phyloP scores from a whole-genome alignment of 2,888 invertebrate genomes.

The Megaustenia siamemsis region DNA sequence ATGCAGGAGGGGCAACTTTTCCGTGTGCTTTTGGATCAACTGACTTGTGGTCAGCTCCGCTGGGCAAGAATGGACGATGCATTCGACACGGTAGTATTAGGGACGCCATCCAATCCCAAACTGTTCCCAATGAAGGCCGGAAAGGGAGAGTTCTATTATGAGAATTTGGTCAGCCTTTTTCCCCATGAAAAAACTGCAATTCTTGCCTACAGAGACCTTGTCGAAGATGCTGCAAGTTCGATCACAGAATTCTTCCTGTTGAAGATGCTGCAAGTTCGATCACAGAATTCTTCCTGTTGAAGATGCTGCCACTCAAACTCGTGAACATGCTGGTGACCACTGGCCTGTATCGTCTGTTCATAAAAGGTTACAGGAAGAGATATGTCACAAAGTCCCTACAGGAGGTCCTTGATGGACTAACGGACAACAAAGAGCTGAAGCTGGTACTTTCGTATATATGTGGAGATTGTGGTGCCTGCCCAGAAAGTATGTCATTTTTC shows the following conservation, averaged over 20 bases:
- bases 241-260: not conserved
- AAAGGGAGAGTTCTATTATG: slow-evolving; percentile 64
- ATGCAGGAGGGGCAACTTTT: slow-evolving; percentile 72
- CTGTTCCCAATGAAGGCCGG: slow-evolving; percentile 70
- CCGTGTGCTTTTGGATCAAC: slow-evolving; percentile 74
- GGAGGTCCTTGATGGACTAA: slow-evolving; percentile 74
- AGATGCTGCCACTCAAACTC: slow-evolving; percentile 73
- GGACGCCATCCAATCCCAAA: slow-evolving; percentile 69
- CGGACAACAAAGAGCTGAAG: slow-evolving; percentile 77
- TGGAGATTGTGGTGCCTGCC: slow-evolving; percentile 73
- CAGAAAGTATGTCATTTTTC: slow-evolving; percentile 65
- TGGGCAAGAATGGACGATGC: slow-evolving; percentile 76
- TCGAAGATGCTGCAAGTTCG: slow-evolving; percentile 65
- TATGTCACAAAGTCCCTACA: slow-evolving; percentile 68
- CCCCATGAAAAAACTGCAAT: slow-evolving; percentile 78
- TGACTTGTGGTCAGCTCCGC: slow-evolving; percentile 79
- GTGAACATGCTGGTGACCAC: slow-evolving; percentile 69
- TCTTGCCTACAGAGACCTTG: slow-evolving; percentile 72
- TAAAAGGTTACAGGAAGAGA: slow-evolving; percentile 70
- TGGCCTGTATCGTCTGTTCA: slow-evolving; percentile 71
- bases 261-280: slow-evolving; percentile 63
- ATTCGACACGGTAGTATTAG: slow-evolving; percentile 70
- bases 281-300: slow-evolving; percentile 71
- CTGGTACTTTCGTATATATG: slow-evolving; percentile 78
- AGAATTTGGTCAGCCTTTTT: slow-evolving; percentile 73